A percentile compares a stretch with the other conserved stretches of the same genome.
phyloP scores from a whole-genome alignment of 1,140 invertebrate species.

The Aphaenogaster rudis region DNA sequence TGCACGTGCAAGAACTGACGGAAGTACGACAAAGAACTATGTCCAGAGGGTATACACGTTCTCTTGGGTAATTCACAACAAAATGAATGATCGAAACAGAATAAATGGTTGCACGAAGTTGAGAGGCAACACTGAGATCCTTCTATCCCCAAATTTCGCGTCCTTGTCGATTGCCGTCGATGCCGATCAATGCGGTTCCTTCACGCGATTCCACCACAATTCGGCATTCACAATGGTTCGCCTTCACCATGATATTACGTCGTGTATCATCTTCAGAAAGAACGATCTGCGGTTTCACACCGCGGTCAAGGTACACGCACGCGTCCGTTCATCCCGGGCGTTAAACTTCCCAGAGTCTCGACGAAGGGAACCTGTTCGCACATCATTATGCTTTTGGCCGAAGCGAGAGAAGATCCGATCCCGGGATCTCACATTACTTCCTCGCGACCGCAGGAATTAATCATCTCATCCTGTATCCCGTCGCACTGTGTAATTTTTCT shows the following conservation, averaged over 20 bases:
- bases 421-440: constrained; percentile 40
- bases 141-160: neutral
- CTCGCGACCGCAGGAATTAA: constrained; percentile 55
- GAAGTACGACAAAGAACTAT: neutral
- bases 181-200: constrained; percentile 10
- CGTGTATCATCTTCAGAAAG: constrained; percentile 30
- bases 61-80: neutral
- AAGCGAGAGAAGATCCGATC: constrained; percentile 34
- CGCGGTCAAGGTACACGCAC: constrained; percentile 33
- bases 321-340: constrained; percentile 34
- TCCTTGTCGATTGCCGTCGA: constrained; percentile 22
- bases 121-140: neutral
- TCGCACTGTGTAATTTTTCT: constrained; percentile 52
- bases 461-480: constrained; percentile 40
- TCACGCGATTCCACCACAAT: constrained; percentile 46
- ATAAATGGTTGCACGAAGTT: neutral
- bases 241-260: constrained; percentile 34
- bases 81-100: neutral
- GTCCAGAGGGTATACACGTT: neutral
- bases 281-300: constrained; percentile 53
- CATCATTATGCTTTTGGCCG: constrained; percentile 55
- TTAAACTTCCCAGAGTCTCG: constrained; percentile 54
- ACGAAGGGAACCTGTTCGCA: constrained; percentile 56
- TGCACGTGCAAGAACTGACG: constrained; percentile 3
- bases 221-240: constrained; percentile 43